Evolutionary conservation across 1,140 invertebrate species (phyloP).

Genomic region (Tetramorium simillimum): DNA sequence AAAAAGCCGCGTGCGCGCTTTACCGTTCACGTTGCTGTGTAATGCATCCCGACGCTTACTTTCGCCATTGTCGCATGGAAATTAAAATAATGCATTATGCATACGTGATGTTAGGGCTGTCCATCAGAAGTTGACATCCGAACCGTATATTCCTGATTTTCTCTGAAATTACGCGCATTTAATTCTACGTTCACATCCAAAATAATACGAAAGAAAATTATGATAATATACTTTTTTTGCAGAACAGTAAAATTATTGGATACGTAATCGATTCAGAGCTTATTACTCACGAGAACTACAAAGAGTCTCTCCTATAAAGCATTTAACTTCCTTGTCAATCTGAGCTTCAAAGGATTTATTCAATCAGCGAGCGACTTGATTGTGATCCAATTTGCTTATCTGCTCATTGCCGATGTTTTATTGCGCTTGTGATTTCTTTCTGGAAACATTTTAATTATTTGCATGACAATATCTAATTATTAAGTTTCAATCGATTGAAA

Average conservation of each 20-base stretch:
- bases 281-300: not conserved
- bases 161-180: not conserved
- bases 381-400: conserved; percentile 5
- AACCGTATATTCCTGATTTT: not conserved
- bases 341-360: not conserved
- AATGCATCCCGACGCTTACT: conserved; percentile 2
- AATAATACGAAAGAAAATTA: not conserved
- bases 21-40: not conserved
- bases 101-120: conserved; percentile 25
- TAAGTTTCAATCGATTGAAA: not conserved
- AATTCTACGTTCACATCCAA: not conserved
- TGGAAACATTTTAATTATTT: conserved; percentile 2
- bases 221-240: not conserved
- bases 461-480: not conserved
- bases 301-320: not conserved
- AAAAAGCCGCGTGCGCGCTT: not conserved
- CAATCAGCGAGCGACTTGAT: not conserved
- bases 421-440: not conserved
- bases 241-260: not conserved
- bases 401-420: not conserved
- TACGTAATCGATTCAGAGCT: not conserved
- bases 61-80: not conserved
- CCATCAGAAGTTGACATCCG: not conserved
- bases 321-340: not conserved
- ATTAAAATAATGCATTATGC: conserved; percentile 51